Conservation (phyloP, 2,797 vertebrate species). For the Pelobates cultripes region DNA sequence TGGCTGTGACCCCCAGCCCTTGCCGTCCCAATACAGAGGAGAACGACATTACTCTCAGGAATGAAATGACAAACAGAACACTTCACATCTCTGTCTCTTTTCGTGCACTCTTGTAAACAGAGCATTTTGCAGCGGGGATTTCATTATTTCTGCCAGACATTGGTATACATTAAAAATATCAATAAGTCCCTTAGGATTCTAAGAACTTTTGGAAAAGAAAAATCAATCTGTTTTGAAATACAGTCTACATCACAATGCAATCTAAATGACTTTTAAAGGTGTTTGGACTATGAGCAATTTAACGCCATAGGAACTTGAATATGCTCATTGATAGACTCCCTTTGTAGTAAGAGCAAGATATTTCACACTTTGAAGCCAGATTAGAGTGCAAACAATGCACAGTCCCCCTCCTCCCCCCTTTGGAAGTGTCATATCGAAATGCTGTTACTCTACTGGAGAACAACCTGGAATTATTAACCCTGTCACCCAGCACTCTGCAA, state of each 20-base stretch:
- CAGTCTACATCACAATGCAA: slow-evolving; percentile 12
- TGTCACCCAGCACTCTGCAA: too few species aligned
- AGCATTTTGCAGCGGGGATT: slow-evolving; percentile 3
- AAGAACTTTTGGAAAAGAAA: slow-evolving; percentile 23
- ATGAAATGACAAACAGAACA: background rate
- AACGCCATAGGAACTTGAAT: background rate
- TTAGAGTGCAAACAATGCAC: background rate
- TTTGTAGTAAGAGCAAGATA: background rate
- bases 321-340: background rate
- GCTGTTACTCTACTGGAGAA: too few species aligned
- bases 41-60: background rate
- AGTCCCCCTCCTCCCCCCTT: too few species aligned
- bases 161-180: slow-evolving; percentile 34
- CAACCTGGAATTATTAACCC: too few species aligned
- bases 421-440: too few species aligned
- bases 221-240: slow-evolving; percentile 23
- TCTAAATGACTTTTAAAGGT: slow-evolving; percentile 8
- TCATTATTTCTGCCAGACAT: slow-evolving; percentile 35
- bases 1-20: too few species aligned
- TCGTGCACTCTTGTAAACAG: background rate
- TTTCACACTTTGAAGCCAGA: background rate
- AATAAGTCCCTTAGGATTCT: slow-evolving; percentile 28
- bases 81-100: background rate
- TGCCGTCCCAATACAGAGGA: too few species aligned
- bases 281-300: background rate